Base-by-base conservation (phyloP, 2,113 vertebrate species). In the Hylia prasina region DNA sequence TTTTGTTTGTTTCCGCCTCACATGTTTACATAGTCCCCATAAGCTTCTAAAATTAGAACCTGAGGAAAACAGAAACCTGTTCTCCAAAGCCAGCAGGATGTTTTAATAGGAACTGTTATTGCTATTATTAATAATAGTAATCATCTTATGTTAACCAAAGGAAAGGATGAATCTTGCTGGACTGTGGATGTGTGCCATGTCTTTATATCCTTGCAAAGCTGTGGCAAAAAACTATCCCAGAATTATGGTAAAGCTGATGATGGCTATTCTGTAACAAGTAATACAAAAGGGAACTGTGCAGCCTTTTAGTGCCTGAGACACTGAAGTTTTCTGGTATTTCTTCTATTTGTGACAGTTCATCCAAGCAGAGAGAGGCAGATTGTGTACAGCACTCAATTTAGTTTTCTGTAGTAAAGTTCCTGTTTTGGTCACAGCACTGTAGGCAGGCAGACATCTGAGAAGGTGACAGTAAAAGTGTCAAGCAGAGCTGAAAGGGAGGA, bases 21-120 rank as follows among this genome's bases (percentile, higher is more conserved):
- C 23, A 23, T 81, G 72, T 78, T 96, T 93, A 96, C 44, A 60
- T 13, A 90, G 90, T 61, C 56, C 63, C 51, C 28, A 68, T 51
- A 77, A 91, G 22, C 44, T 71, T 86, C 96, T 86, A 90, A 95
- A 93, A 88, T 93, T 70, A 66, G 93, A 92, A 90, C 68, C 70
- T 30, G 56, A 86, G 88, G 72, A 96, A 90, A 83, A 81, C 3
- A 86, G 71, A 56, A 93, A 92, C 87, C 68, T 87, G 66, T 58
- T 92, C 82, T 96, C 94, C 2, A 4, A 83, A 89, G 79, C 51
- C 37, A 73, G 58, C 68, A 96, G 92, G 69, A 60, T 73, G 80
- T 40, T 69, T 90, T 81, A 71, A 64, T 53, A 90, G 80, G 82
- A 73, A 76, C 45, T 82, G 30, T 68, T 96, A 84, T 81, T 94